Evolutionary conservation across 1,140 invertebrate genomes (phyloP).

Genomic region (Orius insidiosus): DNA sequence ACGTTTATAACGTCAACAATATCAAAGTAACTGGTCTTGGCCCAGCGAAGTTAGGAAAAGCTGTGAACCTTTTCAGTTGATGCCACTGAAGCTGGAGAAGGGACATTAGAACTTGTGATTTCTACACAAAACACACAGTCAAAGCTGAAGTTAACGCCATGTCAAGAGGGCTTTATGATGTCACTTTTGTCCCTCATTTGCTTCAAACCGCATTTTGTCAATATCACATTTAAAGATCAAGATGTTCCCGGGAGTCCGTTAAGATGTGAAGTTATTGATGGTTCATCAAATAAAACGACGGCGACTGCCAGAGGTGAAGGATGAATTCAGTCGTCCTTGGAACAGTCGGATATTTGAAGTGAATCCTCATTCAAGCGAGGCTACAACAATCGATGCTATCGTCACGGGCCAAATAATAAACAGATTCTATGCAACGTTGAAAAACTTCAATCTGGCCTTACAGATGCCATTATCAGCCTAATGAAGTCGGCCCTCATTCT

Average conservation of each 20-base stretch:
- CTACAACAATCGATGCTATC: slow-evolving; percentile 20
- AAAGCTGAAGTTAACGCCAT: slow-evolving; percentile 78
- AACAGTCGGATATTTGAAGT: slow-evolving; percentile 39
- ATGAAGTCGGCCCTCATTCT: slow-evolving; percentile 44
- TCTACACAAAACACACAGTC: slow-evolving; percentile 76
- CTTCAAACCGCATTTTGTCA: slow-evolving; percentile 80
- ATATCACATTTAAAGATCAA: slow-evolving; percentile 93
- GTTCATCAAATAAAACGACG: slow-evolving; percentile 24
- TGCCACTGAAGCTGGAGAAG: slow-evolving; percentile 87
- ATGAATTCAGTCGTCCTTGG: slow-evolving; percentile 36
- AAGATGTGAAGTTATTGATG: slow-evolving; percentile 39
- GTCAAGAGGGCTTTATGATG: slow-evolving; percentile 83
- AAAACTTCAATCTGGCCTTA: slow-evolving; percentile 32
- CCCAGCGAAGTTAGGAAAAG: slow-evolving; percentile 49
- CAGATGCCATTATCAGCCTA: slow-evolving; percentile 36
- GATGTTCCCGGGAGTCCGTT: slow-evolving; percentile 80
- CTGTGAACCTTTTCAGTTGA: slow-evolving; percentile 85
- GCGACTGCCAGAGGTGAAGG: slow-evolving; percentile 31
- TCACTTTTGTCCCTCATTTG: slow-evolving; percentile 87
- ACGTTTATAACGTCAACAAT: slow-evolving; percentile 77
- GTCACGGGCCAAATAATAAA: slow-evolving; percentile 34
- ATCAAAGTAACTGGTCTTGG: slow-evolving; percentile 62
- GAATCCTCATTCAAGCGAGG: slow-evolving; percentile 24
- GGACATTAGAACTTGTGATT: slow-evolving; percentile 85
- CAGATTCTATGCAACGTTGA: slow-evolving; percentile 32